Evolutionary conservation across 2,888 invertebrate species (phyloP), one percentile per base, ranked within the genome.

Genomic region (Empis stercorea): DNA sequence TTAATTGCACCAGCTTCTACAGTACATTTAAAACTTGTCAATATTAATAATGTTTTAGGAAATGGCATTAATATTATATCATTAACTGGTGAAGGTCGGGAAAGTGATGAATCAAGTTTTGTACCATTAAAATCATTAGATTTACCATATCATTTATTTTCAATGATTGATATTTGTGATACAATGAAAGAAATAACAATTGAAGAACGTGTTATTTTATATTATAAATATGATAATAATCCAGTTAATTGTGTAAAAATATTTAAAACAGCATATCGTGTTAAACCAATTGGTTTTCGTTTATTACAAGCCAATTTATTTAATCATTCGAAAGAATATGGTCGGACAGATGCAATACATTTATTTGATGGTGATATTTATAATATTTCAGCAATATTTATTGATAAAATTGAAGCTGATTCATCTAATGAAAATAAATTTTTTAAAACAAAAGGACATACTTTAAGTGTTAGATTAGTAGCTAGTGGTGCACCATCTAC

Each of bases 161-260:
- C 97, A 30, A 71, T 99, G 58, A 81, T 99, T 14, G 94, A 97
- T 56, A 93, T 97, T 55, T 99, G 99, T 66, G 93, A 95, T 62
- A 87, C 94, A 2, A 83, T 85, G 46, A 99, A 99, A 71, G 86
- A 88, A 62, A 80, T 99, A 14, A 76, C 78, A 2, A 79, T 99
- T 2, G 87, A 92, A 64, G 93, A 96, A 62, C 75, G 96, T 42
- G 79, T 96, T 6, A 68, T 97, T 1, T 64, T 99, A 16, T 99
- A 95, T 64, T 96, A 94, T 69, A 97, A 96, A 65, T 99, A 99
- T 61, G 93, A 94, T 61, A 94, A 94, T 57, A 82, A 85, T 64
- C 91, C 95, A 0, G 88, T 95, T 0, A 97, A 96, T 63, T 99
- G 97, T 63, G 88, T 97, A 1, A 99, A 99, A 69, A 92, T 96